Conservation (phyloP, 2,797 vertebrate genomes). For the Psittacula derbiana region DNA sequence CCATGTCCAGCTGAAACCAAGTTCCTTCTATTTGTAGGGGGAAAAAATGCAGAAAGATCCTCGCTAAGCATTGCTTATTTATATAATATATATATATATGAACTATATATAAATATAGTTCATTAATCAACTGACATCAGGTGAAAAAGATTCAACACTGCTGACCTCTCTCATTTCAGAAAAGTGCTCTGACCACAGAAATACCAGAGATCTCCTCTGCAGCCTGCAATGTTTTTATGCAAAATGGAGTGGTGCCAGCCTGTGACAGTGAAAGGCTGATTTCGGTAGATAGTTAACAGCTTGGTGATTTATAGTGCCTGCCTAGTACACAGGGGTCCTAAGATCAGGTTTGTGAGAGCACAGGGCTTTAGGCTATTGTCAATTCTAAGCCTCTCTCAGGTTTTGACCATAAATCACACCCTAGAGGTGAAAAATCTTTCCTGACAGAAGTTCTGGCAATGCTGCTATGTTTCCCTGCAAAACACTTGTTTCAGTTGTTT, state of each 20-base stretch:
- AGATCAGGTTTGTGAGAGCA: background rate
- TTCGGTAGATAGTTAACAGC: conserved; percentile 8
- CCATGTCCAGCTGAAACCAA: background rate
- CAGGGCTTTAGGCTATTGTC: conserved; percentile 21
- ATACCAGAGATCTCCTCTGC: background rate
- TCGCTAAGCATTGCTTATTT: background rate
- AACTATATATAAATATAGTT: too few relatives aligned
- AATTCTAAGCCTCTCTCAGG: background rate
- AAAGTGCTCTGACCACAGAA: background rate
- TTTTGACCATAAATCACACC: conserved; percentile 38
- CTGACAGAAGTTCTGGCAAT: conserved; percentile 25
- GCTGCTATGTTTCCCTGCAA: background rate
- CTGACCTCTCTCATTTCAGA: background rate
- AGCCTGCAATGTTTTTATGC: background rate
- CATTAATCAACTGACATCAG: conserved; percentile 5
- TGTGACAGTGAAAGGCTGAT: background rate
- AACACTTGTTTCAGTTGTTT: background rate
- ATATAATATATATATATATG: too few relatives aligned
- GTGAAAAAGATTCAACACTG: background rate
- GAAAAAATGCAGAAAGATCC: background rate
- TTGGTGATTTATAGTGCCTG: conserved; percentile 25
- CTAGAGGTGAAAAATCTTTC: conserved; percentile 23
- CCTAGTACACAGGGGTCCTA: background rate
- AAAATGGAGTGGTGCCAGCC: background rate
- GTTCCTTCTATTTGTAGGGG: background rate